phyloP scores from a whole-genome alignment of 35 echinoderm and acorn worm species.

The Apostichopus californicus region DNA sequence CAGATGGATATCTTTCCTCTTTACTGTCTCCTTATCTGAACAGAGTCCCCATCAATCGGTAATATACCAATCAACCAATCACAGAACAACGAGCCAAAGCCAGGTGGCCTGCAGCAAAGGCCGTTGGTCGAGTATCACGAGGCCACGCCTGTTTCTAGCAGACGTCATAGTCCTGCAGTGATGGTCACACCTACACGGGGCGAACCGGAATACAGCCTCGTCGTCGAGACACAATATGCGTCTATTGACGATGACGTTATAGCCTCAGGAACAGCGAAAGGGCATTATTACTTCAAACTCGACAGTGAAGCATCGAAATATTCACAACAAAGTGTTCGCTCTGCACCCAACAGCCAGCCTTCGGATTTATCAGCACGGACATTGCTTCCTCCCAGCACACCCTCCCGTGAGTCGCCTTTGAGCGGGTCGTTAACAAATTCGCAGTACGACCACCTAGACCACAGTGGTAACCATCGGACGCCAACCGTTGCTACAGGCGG shows the following conservation, averaged over 20 bases:
- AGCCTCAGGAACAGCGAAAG: neutral
- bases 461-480: neutral
- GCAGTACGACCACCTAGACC: constrained; percentile 5
- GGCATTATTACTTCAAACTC: constrained; percentile 9
- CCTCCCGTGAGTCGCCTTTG: neutral
- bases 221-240: neutral
- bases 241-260: neutral
- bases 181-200: neutral
- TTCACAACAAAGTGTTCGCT: neutral
- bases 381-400: neutral
- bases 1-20: too few relatives aligned
- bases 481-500: neutral
- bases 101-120: neutral
- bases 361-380: neutral
- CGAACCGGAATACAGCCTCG: neutral
- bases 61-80: neutral
- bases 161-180: neutral
- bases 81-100: neutral
- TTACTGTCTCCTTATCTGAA: neutral
- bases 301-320: neutral
- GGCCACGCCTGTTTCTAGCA: neutral
- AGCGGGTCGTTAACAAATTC: neutral
- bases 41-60: neutral
- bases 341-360: neutral
- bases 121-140: neutral